Evolutionary conservation across 23 tunicate genomes (phyloP).

Genomic region (Styela clava): DNA sequence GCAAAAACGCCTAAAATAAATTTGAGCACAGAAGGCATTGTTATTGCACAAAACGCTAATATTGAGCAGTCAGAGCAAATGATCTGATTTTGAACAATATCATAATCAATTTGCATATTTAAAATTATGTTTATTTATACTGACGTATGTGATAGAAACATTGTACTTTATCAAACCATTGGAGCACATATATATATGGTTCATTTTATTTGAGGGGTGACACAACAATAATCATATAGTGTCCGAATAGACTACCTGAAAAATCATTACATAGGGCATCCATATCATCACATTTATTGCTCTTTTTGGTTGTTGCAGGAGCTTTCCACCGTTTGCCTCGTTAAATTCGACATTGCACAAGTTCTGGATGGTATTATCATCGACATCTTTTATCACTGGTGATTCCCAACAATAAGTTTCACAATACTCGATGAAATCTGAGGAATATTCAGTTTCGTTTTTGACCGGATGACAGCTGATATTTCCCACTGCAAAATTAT

Average conservation of each 20-base stretch:
- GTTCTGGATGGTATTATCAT: background rate
- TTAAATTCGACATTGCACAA: background rate
- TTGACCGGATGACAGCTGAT: constrained; percentile 27
- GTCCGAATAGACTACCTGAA: too few species aligned
- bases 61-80: too few species aligned
- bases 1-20: constrained; percentile 3
- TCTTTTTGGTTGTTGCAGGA: background rate
- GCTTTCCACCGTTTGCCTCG: background rate
- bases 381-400: background rate
- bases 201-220: too few species aligned
- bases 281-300: constrained; percentile 16
- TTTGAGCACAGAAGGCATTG: too few species aligned
- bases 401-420: constrained; percentile 48
- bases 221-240: too few species aligned
- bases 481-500: background rate
- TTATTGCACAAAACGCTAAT: too few species aligned
- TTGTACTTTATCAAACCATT: too few species aligned
- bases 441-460: background rate
- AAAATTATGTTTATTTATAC: too few species aligned
- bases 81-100: too few species aligned
- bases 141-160: too few species aligned
- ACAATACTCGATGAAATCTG: constrained; percentile 30
- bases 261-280: constrained; percentile 27
- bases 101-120: too few species aligned
- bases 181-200: too few species aligned